phyloP scores from a whole-genome alignment of 1,140 invertebrate species.

The Hylyphantes graminicola region DNA sequence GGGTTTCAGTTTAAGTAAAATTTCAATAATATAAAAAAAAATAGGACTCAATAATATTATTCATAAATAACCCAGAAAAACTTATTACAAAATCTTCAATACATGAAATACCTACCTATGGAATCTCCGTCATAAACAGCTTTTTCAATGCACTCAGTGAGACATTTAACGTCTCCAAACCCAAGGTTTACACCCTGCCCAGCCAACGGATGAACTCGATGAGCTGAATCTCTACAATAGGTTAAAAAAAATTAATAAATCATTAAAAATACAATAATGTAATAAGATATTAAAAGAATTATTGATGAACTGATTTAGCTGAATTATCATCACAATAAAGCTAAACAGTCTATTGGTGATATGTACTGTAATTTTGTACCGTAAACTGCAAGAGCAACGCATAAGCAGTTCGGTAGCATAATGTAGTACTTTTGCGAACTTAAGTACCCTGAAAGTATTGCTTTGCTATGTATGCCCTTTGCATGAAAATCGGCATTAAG shows the following conservation, averaged over 20 bases:
- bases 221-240: conserved; percentile 84
- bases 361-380: too few relatives aligned
- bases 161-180: conserved; percentile 87
- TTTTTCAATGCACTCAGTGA: conserved; percentile 79
- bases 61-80: background rate
- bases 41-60: background rate
- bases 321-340: too few relatives aligned
- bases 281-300: background rate
- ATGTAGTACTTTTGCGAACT: too few relatives aligned
- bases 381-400: too few relatives aligned
- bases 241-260: background rate
- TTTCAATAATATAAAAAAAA: background rate
- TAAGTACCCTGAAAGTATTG: too few relatives aligned
- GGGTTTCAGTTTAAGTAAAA: too few relatives aligned
- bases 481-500: too few relatives aligned
- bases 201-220: conserved; percentile 94
- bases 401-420: too few relatives aligned
- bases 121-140: conserved; percentile 79
- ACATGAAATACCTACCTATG: conserved; percentile 43
- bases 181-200: conserved; percentile 98
- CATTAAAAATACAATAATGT: background rate
- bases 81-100: background rate
- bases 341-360: too few relatives aligned
- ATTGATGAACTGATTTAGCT: too few relatives aligned
- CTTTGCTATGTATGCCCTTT: too few relatives aligned